phyloP scores from a whole-genome alignment of 2,888 invertebrate species.

The Cheilosia impressa region DNA sequence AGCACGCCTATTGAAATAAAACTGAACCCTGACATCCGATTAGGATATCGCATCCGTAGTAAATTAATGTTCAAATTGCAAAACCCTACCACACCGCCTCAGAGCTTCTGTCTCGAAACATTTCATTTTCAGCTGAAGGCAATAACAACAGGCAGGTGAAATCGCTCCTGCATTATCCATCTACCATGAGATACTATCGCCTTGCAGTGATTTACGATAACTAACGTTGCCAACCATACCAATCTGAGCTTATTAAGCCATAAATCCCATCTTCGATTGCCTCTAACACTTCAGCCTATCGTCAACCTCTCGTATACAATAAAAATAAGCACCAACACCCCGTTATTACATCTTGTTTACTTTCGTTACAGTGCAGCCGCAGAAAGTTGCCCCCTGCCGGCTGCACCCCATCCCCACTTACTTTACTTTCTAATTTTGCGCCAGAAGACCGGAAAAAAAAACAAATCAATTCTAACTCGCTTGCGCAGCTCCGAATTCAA shows the following conservation, averaged over 20 bases:
- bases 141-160: neutral
- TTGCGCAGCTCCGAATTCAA: constrained; percentile 11
- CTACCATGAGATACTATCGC: neutral
- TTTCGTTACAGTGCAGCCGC: constrained; percentile 23
- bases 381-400: constrained; percentile 32
- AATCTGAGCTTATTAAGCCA: constrained; percentile 20
- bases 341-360: constrained; percentile 40
- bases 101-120: too few relatives aligned
- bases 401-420: neutral
- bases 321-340: neutral
- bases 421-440: constrained; percentile 78
- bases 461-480: constrained; percentile 14
- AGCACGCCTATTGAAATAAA: too few relatives aligned
- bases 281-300: neutral
- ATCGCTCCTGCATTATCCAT: neutral
- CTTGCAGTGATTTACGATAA: constrained; percentile 4
- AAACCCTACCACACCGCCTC: too few relatives aligned
- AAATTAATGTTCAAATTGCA: too few relatives aligned
- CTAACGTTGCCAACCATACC: neutral
- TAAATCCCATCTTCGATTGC: constrained; percentile 13
- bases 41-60: too few relatives aligned
- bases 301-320: neutral
- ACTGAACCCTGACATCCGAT: too few relatives aligned
- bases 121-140: neutral
- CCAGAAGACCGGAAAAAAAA: constrained; percentile 67